phyloP scores from a whole-genome alignment of 2,113 vertebrate genomes.

The Coreoperca whiteheadi region DNA sequence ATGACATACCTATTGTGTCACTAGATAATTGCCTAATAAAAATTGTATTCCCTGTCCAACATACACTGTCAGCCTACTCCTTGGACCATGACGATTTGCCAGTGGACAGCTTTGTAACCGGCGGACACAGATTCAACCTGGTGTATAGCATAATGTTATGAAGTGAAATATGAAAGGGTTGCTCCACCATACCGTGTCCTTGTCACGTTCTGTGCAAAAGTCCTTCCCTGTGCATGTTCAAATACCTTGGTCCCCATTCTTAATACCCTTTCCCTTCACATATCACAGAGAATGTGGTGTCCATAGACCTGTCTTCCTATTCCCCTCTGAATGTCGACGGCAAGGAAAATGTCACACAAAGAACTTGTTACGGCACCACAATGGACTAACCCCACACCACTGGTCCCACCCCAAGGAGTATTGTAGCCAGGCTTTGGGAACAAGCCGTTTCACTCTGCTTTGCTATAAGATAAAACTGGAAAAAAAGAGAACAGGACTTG shows the following conservation, averaged over 20 bases:
- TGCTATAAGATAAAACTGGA: constrained; percentile 76
- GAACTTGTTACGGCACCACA: constrained; percentile 80
- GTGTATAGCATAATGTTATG: constrained; percentile 71
- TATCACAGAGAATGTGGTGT: constrained; percentile 76
- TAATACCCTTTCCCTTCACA: constrained; percentile 82
- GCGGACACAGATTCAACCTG: constrained; percentile 62
- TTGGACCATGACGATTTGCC: constrained; percentile 31
- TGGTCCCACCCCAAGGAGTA: constrained; percentile 74
- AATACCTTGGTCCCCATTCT: constrained; percentile 72
- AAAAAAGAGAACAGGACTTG: constrained; percentile 73
- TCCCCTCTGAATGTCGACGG: constrained; percentile 82
- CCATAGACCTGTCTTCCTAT: constrained; percentile 74
- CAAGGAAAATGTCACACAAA: constrained; percentile 84
- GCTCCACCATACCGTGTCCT: constrained; percentile 71
- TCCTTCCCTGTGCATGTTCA: constrained; percentile 74
- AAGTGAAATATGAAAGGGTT: constrained; percentile 76
- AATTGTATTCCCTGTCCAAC: constrained; percentile 9
- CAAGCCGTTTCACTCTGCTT: constrained; percentile 61
- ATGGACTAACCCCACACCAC: constrained; percentile 76
- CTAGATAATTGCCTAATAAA: constrained; percentile 17
- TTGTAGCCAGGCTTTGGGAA: constrained; percentile 63
- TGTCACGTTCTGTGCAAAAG: constrained; percentile 80
- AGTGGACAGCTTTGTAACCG: constrained; percentile 54
- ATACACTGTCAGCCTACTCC: constrained; percentile 22
- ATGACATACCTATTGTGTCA: constrained; percentile 10